A percentile compares a stretch with the other conserved stretches of the same genome.
These are phyloP conservation scores for Cynopterus sphinx DNA, from an alignment of 2,797 vertebrate species.

Conservation along the genomic window DNA sequence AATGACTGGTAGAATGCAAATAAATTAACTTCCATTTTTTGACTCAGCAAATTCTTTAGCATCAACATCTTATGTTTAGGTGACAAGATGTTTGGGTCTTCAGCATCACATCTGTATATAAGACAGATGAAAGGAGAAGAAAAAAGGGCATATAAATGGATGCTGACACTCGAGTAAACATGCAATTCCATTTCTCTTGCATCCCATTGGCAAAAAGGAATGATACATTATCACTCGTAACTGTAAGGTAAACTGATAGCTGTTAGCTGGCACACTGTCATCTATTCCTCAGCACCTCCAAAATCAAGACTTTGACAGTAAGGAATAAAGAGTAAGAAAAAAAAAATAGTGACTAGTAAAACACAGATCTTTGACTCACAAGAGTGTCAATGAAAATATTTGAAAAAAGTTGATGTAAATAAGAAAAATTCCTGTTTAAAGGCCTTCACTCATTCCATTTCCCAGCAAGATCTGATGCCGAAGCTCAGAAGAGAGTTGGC, in stretches of 20 bases:
- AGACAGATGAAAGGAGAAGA: not conserved
- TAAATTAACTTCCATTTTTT: not conserved
- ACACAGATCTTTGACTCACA: not conserved
- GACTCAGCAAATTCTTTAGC: not conserved
- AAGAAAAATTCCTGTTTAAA: not conserved
- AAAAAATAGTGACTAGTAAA: not conserved
- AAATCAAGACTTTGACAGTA: not conserved
- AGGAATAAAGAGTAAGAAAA: not conserved
- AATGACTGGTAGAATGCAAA: not conserved
- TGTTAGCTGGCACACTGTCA: not conserved
- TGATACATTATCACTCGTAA: not conserved
- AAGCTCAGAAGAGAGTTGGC: not conserved
- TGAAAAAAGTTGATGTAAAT: not conserved
- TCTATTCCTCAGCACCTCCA: not conserved
- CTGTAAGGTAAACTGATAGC: not conserved
- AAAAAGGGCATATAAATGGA: not conserved
- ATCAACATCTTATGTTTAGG: not conserved
- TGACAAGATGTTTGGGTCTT: not conserved
- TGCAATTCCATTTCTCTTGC: not conserved
- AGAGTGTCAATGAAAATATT: not conserved
- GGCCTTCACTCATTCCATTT: not conserved
- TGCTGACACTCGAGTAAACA: not conserved
- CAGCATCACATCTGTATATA: not conserved
- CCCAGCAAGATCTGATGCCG: not conserved
- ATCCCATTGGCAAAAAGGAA: not conserved